These are phyloP conservation scores for Drosophila demipolita DNA, from an alignment of 2,888 invertebrate genomes.

Conservation along the genomic window DNA sequence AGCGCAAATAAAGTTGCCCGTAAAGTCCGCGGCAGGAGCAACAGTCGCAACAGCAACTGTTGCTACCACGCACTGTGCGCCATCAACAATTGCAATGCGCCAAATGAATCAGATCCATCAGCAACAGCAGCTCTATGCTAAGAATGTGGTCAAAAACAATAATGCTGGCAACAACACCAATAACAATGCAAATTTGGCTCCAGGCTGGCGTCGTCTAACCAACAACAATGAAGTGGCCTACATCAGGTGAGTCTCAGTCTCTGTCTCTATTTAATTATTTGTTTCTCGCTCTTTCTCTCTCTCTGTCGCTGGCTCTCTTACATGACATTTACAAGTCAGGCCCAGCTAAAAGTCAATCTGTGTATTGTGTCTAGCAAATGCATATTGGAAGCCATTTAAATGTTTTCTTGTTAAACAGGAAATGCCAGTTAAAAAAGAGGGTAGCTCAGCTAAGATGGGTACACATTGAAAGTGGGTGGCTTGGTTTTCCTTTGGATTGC, in stretches of 20 bases:
- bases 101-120: conserved; percentile 73
- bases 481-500: background rate
- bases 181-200: conserved; percentile 87
- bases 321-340: conserved; percentile 71
- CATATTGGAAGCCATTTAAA: conserved; percentile 74
- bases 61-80: conserved; percentile 58
- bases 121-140: conserved; percentile 58
- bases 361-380: conserved; percentile 66
- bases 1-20: conserved; percentile 67
- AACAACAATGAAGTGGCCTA: conserved; percentile 91
- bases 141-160: conserved; percentile 67
- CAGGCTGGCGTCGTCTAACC: conserved; percentile 91
- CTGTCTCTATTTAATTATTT: conserved; percentile 5
- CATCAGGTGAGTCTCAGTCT: conserved; percentile 88
- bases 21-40: conserved; percentile 40
- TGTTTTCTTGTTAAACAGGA: conserved; percentile 66
- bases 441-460: conserved; percentile 6
- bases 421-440: conserved; percentile 50
- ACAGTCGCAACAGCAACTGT: conserved; percentile 49
- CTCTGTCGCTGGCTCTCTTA: conserved; percentile 8
- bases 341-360: conserved; percentile 72
- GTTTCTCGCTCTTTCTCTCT: conserved; percentile 7
- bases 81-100: conserved; percentile 74
- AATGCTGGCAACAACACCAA: conserved; percentile 40
- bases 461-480: conserved; percentile 25